A percentile compares a stretch with the other conserved stretches of the same genome.
Evolutionary conservation across 1,140 invertebrate genomes (phyloP).

Genomic region (Bradysia coprophila): DNA sequence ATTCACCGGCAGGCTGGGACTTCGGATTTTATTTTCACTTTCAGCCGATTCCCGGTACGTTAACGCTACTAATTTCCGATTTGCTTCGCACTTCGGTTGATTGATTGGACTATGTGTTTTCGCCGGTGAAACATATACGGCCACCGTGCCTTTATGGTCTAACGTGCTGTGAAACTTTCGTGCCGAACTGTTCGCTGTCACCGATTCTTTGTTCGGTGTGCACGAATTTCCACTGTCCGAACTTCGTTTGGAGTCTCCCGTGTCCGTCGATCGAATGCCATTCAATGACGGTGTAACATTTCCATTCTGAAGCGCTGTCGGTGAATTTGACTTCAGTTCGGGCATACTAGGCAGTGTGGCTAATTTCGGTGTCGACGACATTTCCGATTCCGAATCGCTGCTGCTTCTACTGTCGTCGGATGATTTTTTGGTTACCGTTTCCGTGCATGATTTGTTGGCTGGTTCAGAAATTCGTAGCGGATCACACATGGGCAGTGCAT

Average conservation of each 20-base stretch:
- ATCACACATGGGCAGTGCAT: background rate
- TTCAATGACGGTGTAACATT: no score
- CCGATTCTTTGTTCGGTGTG: background rate
- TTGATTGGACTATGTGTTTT: no score
- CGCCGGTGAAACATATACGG: background rate
- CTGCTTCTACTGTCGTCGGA: background rate
- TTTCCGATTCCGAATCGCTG: background rate
- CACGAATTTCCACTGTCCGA: no score
- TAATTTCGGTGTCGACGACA: constrained; percentile 1
- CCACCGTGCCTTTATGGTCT: background rate
- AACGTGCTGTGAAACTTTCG: background rate
- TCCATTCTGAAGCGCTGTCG: background rate
- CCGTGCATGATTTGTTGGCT: background rate
- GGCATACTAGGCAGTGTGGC: constrained; percentile 10
- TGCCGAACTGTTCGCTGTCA: background rate
- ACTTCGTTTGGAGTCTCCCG: background rate
- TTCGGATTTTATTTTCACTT: no score
- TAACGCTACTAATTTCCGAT: no score
- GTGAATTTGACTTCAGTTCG: background rate
- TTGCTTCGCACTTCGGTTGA: no score
- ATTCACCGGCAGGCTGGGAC: no score
- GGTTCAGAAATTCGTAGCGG: background rate
- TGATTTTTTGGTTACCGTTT: background rate
- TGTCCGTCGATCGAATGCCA: background rate
- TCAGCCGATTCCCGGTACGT: no score